These are phyloP conservation scores for Noctua pronuba DNA, from an alignment of 2,888 invertebrate genomes.

Conservation along the genomic window DNA sequence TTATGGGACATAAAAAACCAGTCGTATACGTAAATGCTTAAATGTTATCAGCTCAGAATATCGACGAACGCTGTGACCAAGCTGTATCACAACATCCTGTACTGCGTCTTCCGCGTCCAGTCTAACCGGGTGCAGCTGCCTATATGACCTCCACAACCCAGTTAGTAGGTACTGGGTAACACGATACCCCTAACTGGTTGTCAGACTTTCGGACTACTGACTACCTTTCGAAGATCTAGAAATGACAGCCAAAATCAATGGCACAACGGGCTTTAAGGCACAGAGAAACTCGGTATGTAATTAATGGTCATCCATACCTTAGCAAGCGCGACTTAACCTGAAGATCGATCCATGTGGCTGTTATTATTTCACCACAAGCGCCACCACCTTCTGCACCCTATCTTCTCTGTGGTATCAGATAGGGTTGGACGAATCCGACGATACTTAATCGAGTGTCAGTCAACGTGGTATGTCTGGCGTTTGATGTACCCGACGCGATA, in stretches of 20 bases:
- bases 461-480: conserved; percentile 38
- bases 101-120: neutral
- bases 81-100: neutral
- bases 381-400: neutral
- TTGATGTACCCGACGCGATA: conserved; percentile 37
- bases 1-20: neutral
- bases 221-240: neutral
- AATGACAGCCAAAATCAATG: neutral
- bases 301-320: neutral
- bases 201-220: neutral
- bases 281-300: neutral
- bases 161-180: neutral
- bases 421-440: conserved; percentile 35
- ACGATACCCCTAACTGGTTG: neutral
- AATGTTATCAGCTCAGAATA: neutral
- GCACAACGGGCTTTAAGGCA: neutral
- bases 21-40: neutral
- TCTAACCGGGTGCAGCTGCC: neutral
- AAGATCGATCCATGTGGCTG: neutral
- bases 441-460: conserved; percentile 63
- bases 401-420: conserved; percentile 22
- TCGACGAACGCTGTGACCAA: neutral
- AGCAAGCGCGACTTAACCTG: neutral
- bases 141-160: neutral
- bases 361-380: neutral